Percentiles rank a stretch among this genome's conserved stretches.
Conservation (phyloP, 2,888 invertebrate species). For the Strigamia maritima region DNA sequence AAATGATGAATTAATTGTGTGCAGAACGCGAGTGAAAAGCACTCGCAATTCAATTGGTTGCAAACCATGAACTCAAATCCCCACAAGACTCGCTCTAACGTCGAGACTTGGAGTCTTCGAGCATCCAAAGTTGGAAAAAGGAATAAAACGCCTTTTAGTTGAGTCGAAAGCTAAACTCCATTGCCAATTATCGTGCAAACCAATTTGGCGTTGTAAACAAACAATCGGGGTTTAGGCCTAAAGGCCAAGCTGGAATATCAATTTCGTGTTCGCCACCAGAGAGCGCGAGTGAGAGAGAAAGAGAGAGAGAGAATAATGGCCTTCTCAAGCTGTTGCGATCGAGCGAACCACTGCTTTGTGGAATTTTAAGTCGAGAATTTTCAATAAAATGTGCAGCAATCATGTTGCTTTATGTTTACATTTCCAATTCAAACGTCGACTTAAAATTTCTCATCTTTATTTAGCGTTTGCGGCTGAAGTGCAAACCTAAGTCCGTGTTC, state of each 20-base stretch:
- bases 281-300: background rate
- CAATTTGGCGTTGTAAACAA: background rate
- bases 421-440: background rate
- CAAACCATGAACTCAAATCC: too few relatives aligned
- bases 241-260: background rate
- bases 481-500: background rate
- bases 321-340: background rate
- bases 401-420: background rate
- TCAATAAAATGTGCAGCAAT: background rate
- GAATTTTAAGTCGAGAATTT: background rate
- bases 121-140: too few relatives aligned
- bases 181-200: background rate
- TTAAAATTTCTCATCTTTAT: background rate
- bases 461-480: background rate
- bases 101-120: too few relatives aligned
- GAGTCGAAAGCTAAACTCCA: background rate
- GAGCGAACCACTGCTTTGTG: background rate
- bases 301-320: background rate
- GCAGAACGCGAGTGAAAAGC: background rate
- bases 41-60: background rate
- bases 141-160: too few relatives aligned
- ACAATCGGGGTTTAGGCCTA: background rate
- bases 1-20: background rate
- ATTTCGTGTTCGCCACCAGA: too few relatives aligned
- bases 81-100: background rate